Evolutionary conservation across 2,113 vertebrate genomes (phyloP).

Genomic region (Microcebus tavaratra): DNA sequence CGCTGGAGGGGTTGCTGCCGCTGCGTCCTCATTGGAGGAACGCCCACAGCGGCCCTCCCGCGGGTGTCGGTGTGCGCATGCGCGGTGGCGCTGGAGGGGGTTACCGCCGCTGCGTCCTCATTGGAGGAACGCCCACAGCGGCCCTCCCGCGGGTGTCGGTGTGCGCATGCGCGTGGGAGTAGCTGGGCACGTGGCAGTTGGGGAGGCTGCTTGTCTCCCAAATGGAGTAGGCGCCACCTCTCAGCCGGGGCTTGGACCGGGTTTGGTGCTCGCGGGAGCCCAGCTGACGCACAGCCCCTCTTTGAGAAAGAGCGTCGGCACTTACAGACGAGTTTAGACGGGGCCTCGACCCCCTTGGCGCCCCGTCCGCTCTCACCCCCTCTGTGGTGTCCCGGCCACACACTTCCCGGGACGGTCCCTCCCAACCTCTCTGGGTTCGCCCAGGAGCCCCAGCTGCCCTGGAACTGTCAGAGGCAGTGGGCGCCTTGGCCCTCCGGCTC

Average conservation of each 20-base stretch:
- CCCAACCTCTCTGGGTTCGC: background rate
- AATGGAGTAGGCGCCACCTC: too few species aligned
- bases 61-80: too few species aligned
- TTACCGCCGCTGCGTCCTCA: too few species aligned
- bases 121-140: too few species aligned
- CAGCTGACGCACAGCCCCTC: background rate
- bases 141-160: too few species aligned
- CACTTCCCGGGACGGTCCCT: background rate
- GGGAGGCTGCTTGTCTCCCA: too few species aligned
- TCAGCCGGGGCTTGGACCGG: too few species aligned
- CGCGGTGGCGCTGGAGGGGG: too few species aligned
- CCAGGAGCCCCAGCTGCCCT: background rate
- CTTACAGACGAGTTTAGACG: background rate
- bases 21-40: too few species aligned
- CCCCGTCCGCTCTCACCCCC: background rate
- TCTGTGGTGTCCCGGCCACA: background rate
- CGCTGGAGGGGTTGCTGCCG: background rate
- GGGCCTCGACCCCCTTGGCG: background rate
- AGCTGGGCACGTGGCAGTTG: too few species aligned
- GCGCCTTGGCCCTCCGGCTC: background rate
- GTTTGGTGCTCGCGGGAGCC: too few species aligned
- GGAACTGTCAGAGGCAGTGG: background rate
- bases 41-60: too few species aligned
- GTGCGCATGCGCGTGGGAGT: background rate
- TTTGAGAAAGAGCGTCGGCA: background rate